Conservation (phyloP, 1,140 invertebrate species). For the Metopolophium dirhodum region DNA sequence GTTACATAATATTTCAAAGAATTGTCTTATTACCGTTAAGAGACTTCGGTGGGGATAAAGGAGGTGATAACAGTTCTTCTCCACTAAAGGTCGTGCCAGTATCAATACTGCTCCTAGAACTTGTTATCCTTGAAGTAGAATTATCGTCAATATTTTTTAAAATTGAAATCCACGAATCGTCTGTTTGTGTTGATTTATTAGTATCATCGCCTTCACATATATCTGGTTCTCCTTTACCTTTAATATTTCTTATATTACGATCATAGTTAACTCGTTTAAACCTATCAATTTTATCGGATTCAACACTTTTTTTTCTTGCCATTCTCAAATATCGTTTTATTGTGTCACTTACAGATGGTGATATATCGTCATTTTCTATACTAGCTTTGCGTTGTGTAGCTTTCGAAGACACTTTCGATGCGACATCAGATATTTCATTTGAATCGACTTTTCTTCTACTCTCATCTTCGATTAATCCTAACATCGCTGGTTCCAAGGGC, state of each 20-base stretch:
- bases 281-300: conserved; percentile 78
- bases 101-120: conserved; percentile 68
- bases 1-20: not conserved
- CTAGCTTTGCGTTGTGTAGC: conserved; percentile 71
- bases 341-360: conserved; percentile 83
- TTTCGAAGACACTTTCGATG: conserved; percentile 63
- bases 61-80: conserved; percentile 58
- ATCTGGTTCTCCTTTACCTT: conserved; percentile 76
- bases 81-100: conserved; percentile 63
- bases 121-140: conserved; percentile 62
- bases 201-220: conserved; percentile 75
- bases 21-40: conserved; percentile 35
- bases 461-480: conserved; percentile 66
- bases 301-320: conserved; percentile 83
- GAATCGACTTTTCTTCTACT: conserved; percentile 61
- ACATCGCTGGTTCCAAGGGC: conserved; percentile 66
- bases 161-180: conserved; percentile 73
- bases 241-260: conserved; percentile 81
- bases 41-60: conserved; percentile 62
- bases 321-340: conserved; percentile 83
- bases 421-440: conserved; percentile 62
- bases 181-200: conserved; percentile 76
- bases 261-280: conserved; percentile 90
- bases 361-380: conserved; percentile 82
- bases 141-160: conserved; percentile 62